These are phyloP conservation scores for Rhodeus uyekii DNA, from an alignment of 2,797 vertebrate species.

Conservation along the genomic window DNA sequence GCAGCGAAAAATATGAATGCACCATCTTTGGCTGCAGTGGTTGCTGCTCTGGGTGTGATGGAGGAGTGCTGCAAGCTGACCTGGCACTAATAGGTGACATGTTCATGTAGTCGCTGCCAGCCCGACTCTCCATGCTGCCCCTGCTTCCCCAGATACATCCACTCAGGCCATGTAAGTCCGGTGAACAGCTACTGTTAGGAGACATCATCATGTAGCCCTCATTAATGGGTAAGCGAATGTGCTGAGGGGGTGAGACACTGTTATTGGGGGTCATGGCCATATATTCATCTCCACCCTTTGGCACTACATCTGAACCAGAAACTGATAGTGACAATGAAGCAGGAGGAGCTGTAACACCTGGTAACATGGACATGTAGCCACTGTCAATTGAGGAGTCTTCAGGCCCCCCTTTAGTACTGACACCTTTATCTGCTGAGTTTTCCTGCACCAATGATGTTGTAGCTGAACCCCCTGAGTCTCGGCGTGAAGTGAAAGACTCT, in stretches of 20 bases:
- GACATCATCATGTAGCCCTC: slow-evolving; percentile 86
- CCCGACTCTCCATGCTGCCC: slow-evolving; percentile 71
- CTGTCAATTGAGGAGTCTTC: slow-evolving; percentile 67
- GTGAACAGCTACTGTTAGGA: slow-evolving; percentile 78
- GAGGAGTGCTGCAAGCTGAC: slow-evolving; percentile 77
- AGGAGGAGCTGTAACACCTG: slow-evolving; percentile 77
- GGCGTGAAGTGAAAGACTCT: slow-evolving; percentile 65
- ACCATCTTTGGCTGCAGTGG: slow-evolving; percentile 79
- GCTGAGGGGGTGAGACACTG: slow-evolving; percentile 80
- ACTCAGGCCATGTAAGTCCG: slow-evolving; percentile 72
- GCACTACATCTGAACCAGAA: slow-evolving; percentile 64
- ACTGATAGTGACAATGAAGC: slow-evolving; percentile 74
- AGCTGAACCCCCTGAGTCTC: slow-evolving; percentile 57
- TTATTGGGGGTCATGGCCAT: slow-evolving; percentile 81
- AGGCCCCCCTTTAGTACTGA: slow-evolving; percentile 57
- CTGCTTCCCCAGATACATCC: slow-evolving; percentile 74
- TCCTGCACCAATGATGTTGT: slow-evolving; percentile 61
- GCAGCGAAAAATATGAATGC: slow-evolving; percentile 79
- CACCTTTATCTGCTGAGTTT: slow-evolving; percentile 62
- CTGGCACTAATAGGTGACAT: slow-evolving; percentile 81
- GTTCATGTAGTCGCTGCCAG: slow-evolving; percentile 81
- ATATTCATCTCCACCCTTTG: slow-evolving; percentile 79
- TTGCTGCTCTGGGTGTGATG: slow-evolving; percentile 74
- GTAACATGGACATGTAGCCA: slow-evolving; percentile 83
- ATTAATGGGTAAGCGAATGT: slow-evolving; percentile 68